Conservation (phyloP, 2,113 vertebrate genomes). For the Oryzias woworae region DNA sequence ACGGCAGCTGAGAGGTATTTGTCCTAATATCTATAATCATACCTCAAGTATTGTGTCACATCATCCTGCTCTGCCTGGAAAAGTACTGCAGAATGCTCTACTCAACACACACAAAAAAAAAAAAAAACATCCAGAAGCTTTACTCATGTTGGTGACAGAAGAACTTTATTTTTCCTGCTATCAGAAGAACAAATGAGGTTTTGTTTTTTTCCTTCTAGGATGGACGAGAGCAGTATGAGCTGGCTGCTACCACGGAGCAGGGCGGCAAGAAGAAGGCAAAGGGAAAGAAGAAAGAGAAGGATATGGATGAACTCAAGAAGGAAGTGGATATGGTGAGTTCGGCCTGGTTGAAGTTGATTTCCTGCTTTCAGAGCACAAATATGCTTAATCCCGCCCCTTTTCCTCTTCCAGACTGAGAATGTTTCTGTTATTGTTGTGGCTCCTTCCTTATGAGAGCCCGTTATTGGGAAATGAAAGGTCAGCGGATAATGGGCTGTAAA, state of each 20-base stretch:
- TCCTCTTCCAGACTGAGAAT: not conserved
- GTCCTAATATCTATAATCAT: not conserved
- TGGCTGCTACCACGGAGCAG: conserved; percentile 94
- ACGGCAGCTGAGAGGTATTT: not conserved
- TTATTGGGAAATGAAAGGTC: conserved; percentile 39
- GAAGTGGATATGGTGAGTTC: conserved; percentile 86
- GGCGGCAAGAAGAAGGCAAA: conserved; percentile 82
- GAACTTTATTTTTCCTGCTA: no score
- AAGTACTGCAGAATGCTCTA: not conserved
- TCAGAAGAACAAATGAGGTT: not conserved
- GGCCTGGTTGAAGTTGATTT: not conserved
- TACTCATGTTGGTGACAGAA: no score
- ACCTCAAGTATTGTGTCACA: not conserved
- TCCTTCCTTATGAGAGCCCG: not conserved
- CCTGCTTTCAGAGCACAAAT: no score
- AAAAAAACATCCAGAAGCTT: no score
- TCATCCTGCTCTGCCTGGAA: not conserved
- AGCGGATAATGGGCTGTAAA: conserved; percentile 27
- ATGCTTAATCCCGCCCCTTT: not conserved
- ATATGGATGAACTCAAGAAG: conserved; percentile 97
- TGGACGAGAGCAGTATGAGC: conserved; percentile 96
- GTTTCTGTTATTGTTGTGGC: conserved; percentile 1
- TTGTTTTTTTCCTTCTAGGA: conserved; percentile 69
- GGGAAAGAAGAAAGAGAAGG: conserved; percentile 84
- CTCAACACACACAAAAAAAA: not conserved